Evolutionary conservation across 1,140 invertebrate genomes (phyloP).

Genomic region (Adelges cooleyi): DNA sequence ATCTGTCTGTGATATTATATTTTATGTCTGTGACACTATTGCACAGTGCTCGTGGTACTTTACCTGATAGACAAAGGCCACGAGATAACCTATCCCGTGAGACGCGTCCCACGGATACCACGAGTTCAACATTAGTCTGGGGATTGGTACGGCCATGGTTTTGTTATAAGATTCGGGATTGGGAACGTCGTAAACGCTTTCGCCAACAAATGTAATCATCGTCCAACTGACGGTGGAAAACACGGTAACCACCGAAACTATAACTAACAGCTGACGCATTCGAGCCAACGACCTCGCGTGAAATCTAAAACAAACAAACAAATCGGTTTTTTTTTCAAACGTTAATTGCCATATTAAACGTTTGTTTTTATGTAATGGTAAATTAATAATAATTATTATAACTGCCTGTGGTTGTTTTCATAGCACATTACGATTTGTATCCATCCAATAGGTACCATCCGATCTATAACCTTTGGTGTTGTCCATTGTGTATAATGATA

Average conservation of each 20-base stretch:
- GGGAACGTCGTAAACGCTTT: conserved; percentile 51
- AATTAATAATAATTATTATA: no score
- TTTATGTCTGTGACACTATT: no score
- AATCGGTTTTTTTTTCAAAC: no score
- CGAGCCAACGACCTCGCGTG: conserved; percentile 61
- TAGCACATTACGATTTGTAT: no score
- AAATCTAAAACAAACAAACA: conserved; percentile 27
- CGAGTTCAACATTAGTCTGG: conserved; percentile 57
- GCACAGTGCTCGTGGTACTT: no score
- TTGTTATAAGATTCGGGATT: conserved; percentile 58
- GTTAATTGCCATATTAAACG: no score
- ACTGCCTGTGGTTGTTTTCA: no score
- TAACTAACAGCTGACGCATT: conserved; percentile 57
- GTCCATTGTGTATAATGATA: no score
- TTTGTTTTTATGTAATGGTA: no score
- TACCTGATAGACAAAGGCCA: conserved; percentile 55
- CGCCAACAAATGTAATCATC: conserved; percentile 61
- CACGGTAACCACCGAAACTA: conserved; percentile 50
- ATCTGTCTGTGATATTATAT: no score
- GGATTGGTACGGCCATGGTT: conserved; percentile 53
- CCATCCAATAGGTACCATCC: no score
- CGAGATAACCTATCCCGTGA: conserved; percentile 50
- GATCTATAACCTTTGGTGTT: no score
- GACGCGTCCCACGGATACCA: conserved; percentile 64
- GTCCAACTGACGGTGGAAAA: conserved; percentile 48